These are phyloP conservation scores for Ctenosaura bakeri DNA, from an alignment of 2,797 vertebrate species.

Conservation along the genomic window DNA sequence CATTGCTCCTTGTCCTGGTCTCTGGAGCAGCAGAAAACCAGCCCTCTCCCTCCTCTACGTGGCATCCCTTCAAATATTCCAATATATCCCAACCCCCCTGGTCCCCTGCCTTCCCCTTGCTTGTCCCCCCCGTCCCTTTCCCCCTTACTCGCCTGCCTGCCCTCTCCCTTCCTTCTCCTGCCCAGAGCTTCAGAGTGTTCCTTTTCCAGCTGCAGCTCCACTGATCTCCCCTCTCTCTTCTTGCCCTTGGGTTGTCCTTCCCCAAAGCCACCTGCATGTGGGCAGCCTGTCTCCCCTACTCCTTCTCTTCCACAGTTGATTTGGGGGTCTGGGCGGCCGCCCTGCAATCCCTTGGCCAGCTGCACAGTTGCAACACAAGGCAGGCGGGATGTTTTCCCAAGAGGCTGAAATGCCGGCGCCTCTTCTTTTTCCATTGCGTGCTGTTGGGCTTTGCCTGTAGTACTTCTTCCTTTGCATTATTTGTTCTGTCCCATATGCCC, in stretches of 20 bases:
- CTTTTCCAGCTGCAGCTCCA: no score
- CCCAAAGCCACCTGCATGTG: rapidly evolving
- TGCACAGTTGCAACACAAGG: not conserved
- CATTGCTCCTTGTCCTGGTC: no score
- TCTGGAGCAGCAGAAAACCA: no score
- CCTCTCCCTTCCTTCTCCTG: not conserved
- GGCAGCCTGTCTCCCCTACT: not conserved
- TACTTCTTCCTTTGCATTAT: no score
- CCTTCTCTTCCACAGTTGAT: not conserved
- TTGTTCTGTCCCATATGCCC: no score
- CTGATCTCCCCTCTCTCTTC: no score
- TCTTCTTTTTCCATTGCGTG: not conserved
- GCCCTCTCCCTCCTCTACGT: no score
- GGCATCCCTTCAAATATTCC: no score
- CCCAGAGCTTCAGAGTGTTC: rapidly evolving
- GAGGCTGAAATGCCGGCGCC: not conserved
- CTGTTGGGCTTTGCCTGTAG: not conserved
- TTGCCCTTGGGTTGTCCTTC: no score
- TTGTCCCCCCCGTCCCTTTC: not conserved
- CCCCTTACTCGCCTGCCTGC: not conserved
- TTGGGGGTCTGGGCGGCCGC: not conserved
- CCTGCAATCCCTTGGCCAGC: not conserved
- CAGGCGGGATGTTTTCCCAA: not conserved
- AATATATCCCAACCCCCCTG: no score
- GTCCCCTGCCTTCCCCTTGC: not conserved